phyloP scores from a whole-genome alignment of 2,797 vertebrate genomes.

The Leptatherina wallacei region DNA sequence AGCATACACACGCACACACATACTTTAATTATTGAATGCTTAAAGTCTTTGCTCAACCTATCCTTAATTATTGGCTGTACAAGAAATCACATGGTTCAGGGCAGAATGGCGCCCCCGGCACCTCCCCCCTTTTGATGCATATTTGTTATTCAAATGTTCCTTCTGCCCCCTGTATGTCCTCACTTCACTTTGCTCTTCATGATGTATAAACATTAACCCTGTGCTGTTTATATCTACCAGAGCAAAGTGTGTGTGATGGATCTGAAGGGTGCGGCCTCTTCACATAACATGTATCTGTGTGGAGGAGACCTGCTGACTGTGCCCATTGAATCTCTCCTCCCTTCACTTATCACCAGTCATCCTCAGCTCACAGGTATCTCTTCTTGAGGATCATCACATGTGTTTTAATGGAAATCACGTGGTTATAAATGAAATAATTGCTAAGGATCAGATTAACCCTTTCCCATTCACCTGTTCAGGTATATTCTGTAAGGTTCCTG shows the following conservation, averaged over 20 bases:
- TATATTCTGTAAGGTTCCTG: not conserved
- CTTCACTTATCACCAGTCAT: constrained; percentile 30
- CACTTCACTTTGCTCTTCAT: not conserved
- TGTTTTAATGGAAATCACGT: not conserved
- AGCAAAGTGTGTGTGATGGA: constrained; percentile 81
- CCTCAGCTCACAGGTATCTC: constrained; percentile 73
- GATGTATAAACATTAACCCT: constrained; percentile 14
- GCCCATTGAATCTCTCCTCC: constrained; percentile 84
- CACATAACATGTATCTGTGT: constrained; percentile 85
- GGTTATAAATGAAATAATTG: not conserved
- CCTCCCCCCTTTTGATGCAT: not conserved
- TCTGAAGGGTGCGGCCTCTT: constrained; percentile 86
- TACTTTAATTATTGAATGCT: not conserved
- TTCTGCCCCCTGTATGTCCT: not conserved
- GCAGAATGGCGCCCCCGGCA: not conserved
- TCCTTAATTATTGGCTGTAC: constrained; percentile 15
- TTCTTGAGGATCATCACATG: not conserved
- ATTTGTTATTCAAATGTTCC: constrained; percentile 7
- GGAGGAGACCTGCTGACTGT: constrained; percentile 85
- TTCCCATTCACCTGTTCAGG: too few relatives aligned
- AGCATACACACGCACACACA: constrained; percentile 18
- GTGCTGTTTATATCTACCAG: constrained; percentile 66
- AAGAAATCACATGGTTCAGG: not conserved
- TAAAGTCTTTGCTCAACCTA: not conserved
- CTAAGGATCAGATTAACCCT: not conserved